These are phyloP conservation scores for Bombus sibiricus DNA, from an alignment of 1,140 invertebrate genomes.

Conservation along the genomic window DNA sequence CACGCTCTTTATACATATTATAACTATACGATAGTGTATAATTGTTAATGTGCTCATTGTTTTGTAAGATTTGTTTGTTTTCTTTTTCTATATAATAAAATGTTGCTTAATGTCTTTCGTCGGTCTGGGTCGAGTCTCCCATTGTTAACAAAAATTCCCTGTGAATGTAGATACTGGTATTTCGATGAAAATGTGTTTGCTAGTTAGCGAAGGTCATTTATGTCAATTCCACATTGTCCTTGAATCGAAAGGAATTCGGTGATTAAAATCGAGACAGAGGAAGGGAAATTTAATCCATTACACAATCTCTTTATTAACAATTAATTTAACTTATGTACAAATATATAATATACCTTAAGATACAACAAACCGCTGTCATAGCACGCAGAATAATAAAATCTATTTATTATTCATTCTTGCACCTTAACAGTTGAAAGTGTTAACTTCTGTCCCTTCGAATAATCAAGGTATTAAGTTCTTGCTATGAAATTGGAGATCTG, in stretches of 20 bases:
- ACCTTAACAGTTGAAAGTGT: constrained; percentile 17
- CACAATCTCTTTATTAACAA: constrained; percentile 70
- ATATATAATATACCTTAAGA: constrained; percentile 64
- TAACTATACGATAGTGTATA: constrained; percentile 61
- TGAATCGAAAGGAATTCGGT: neutral
- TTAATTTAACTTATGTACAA: constrained; percentile 76
- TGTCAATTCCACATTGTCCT: neutral
- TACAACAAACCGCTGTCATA: constrained; percentile 68
- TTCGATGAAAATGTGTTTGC: neutral
- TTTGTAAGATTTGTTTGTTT: constrained; percentile 73
- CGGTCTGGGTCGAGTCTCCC: neutral
- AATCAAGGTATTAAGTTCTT: constrained; percentile 1
- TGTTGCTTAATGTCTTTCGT: constrained; percentile 53
- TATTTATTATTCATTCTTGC: constrained; percentile 17
- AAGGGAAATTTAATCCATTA: neutral
- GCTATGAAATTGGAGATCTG: neutral
- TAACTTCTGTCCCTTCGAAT: neutral
- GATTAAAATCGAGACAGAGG: neutral
- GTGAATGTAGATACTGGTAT: neutral
- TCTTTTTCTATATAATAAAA: constrained; percentile 72
- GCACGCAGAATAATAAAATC: constrained; percentile 24
- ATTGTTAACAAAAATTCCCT: neutral
- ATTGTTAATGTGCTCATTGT: constrained; percentile 68
- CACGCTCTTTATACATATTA: constrained; percentile 39
- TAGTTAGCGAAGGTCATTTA: neutral